Evolutionary conservation across 2,888 invertebrate genomes (phyloP), one percentile per base, ranked within the genome.

Genomic region (Epistrophe eligans): DNA sequence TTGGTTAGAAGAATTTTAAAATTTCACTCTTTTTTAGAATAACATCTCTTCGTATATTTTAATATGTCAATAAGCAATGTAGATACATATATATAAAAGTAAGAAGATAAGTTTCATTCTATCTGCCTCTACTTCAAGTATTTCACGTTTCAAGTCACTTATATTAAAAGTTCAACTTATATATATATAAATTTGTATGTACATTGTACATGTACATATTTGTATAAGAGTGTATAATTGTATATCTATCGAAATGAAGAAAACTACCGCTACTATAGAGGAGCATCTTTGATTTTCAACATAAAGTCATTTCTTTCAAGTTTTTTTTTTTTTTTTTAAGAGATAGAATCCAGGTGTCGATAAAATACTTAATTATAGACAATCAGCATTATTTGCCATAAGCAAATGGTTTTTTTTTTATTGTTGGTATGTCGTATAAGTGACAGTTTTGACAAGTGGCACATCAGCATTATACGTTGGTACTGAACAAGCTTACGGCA

Each of bases 331-430:
- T 9, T 17, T 10, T 32, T 8, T 15, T 6, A 15, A 35, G 32
- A 48, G 0, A 17, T 8, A 28, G 52, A 52, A 50, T 52, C 19
- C 40, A 38, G 52, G 70, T 70, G 52, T 52, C 70, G 55, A 70
- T 70, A 70, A 70, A 70, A 70, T 70, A 70, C 70, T 70, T 70
- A 70, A 70, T 52, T 70, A 55, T 15, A 70, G 15, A 40, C n/a
- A 67, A 48, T 17, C 35, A 48, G 17, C 48, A 66, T 66, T 66
- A 66, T 48, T 66, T 66, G 28, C 32, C 52, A 52, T 55, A 55
- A 55, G 52, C 38, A 40, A 52, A 55, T 55, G 38, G 38, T 64
- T 9, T n/a, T 62, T 40, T 62, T 40, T 62, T 13, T 13, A 2
- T 50, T 2, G 17, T 19, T 19, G 4, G 40, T 35, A 35, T 35